Conservation (phyloP, 2,888 invertebrate genomes). For the Leucophenga maculata region DNA sequence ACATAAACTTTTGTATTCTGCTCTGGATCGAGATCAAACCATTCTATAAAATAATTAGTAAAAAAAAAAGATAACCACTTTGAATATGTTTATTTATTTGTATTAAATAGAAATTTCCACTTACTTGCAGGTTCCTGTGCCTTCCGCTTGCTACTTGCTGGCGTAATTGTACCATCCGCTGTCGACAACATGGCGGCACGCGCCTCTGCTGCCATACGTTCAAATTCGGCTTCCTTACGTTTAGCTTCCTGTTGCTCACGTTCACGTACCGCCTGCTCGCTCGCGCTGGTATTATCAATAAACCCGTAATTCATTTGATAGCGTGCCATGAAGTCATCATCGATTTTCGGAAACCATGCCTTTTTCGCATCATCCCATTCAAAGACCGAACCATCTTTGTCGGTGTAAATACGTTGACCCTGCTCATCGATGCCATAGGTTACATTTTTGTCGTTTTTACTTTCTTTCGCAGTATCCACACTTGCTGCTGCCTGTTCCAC, state of each 20-base stretch:
- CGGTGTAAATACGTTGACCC: slow-evolving; percentile 85
- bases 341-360: slow-evolving; percentile 97
- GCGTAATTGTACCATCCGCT: slow-evolving; percentile 23
- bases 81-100: not conserved
- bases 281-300: slow-evolving; percentile 75
- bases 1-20: slow-evolving; percentile 97
- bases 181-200: slow-evolving; percentile 51
- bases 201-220: slow-evolving; percentile 62
- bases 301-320: slow-evolving; percentile 98
- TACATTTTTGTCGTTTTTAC: slow-evolving; percentile 56
- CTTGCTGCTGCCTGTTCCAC: slow-evolving; percentile 20
- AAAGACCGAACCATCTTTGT: slow-evolving; percentile 89
- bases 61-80: not conserved
- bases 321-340: slow-evolving; percentile 95
- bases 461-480: slow-evolving; percentile 36
- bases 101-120: slow-evolving; percentile 29
- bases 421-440: slow-evolving; percentile 84
- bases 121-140: slow-evolving; percentile 73
- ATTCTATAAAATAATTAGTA: slow-evolving; percentile 74
- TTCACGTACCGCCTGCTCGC: slow-evolving; percentile 52
- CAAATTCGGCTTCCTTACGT: slow-evolving; percentile 56
- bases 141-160: slow-evolving; percentile 71
- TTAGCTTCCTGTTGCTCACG: slow-evolving; percentile 51
- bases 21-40: slow-evolving; percentile 93
- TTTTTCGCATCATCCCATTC: slow-evolving; percentile 93